These are phyloP conservation scores for Poecilus cupreus DNA, from an alignment of 2,888 invertebrate genomes.

Conservation along the genomic window DNA sequence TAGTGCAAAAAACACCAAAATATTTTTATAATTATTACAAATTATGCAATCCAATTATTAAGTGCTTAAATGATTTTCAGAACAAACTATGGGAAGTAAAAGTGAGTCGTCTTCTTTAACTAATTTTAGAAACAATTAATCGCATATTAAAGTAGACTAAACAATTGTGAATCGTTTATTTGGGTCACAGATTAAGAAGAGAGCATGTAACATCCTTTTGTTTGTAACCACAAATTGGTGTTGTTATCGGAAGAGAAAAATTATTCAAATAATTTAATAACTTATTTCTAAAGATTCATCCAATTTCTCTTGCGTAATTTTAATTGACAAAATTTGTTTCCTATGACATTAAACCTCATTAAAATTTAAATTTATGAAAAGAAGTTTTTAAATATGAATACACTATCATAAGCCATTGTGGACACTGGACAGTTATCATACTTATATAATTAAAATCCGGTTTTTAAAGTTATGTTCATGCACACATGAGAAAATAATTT, in stretches of 20 bases:
- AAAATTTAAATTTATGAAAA: slow-evolving; percentile 6
- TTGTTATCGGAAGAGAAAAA: neutral
- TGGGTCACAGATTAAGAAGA: neutral
- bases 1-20: neutral
- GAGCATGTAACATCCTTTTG: slow-evolving; percentile 1
- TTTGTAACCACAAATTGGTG: neutral
- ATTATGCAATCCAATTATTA: slow-evolving; percentile 11
- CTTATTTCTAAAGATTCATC: neutral
- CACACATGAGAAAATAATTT: neutral
- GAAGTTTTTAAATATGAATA: slow-evolving; percentile 5
- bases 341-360: neutral
- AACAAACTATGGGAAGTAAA: slow-evolving; percentile 1
- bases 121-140: slow-evolving; percentile 13
- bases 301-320: neutral
- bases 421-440: neutral
- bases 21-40: neutral
- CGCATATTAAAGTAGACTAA: neutral
- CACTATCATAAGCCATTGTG: slow-evolving; percentile 7
- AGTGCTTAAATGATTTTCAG: slow-evolving; percentile 1
- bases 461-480: neutral
- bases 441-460: slow-evolving; percentile 39
- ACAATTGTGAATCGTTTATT: neutral
- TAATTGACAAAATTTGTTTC: slow-evolving; percentile 36
- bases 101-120: neutral
- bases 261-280: slow-evolving; percentile 18